phyloP scores from a whole-genome alignment of 92 coral and sea anemone genomes.

The Palythoa heliodiscus region DNA sequence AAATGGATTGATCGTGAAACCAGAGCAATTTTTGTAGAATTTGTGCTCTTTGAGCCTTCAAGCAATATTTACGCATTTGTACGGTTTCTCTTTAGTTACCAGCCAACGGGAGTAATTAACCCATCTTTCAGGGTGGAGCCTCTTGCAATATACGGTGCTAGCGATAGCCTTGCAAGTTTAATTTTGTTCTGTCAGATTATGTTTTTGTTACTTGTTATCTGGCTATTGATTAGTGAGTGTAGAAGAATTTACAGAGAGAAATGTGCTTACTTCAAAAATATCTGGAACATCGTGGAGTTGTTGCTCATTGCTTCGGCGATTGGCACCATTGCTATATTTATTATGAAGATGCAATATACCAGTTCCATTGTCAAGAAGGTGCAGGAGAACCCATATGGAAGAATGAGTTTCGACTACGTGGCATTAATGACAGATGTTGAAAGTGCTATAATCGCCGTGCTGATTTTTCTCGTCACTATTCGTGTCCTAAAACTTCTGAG shows the following conservation, averaged over 20 bases:
- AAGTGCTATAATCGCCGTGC: constrained; percentile 66
- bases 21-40: constrained; percentile 43
- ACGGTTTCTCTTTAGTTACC: constrained; percentile 67
- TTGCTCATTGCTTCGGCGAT: constrained; percentile 63
- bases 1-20: constrained; percentile 42
- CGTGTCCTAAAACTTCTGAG: constrained; percentile 78
- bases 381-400: constrained; percentile 77
- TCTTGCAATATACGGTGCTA: constrained; percentile 67
- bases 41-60: constrained; percentile 44
- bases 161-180: constrained; percentile 41
- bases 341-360: constrained; percentile 66
- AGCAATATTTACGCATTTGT: constrained; percentile 59
- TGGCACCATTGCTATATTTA: constrained; percentile 56
- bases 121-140: constrained; percentile 65
- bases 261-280: constrained; percentile 66
- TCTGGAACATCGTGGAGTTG: constrained; percentile 75
- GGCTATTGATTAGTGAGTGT: constrained; percentile 40
- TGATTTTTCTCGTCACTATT: constrained; percentile 78
- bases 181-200: constrained; percentile 56
- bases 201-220: constrained; percentile 50
- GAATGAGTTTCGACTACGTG: constrained; percentile 92
- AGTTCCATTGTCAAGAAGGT: constrained; percentile 59
- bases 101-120: constrained; percentile 67
- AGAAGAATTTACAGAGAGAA: constrained; percentile 44
- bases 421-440: constrained; percentile 71